Evolutionary conservation across 2,888 invertebrate genomes (phyloP), one percentile per base, ranked within the genome.

Genomic region (Vandiemenella viatica): DNA sequence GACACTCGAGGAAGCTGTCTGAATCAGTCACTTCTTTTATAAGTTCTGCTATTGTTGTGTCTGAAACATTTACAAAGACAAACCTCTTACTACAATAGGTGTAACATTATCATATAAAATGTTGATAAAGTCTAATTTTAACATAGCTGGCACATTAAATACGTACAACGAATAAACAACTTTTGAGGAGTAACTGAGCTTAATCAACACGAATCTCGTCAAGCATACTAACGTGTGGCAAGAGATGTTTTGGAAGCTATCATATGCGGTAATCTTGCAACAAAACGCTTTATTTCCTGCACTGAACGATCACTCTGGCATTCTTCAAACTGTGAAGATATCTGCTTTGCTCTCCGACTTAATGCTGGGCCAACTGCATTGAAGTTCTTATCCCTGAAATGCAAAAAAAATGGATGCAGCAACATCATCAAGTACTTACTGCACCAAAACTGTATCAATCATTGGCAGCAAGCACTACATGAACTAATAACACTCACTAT

Each of bases 231-330:
- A 75, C 75, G 76, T 55, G 67, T 71, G 22, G 85, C 82, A n/a
- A 91, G 70, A 1, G 89, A 88, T 61, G 85, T 81, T 61, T 92
- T 91, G 55, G 84, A 82, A 17, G 82, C 83, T 60, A 93, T 70
- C 70, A 96, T 77, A 58, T 85, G 83, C 0, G 93, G 93, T 55
- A 96, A 70, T 46, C 84, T 80, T 26, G 88, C 82, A 3, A 96
- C 95, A 65, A 93, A 91, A 61, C 86, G 80, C 63, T 91, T 92
- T 69, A 96, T 89, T 67, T 95, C 92, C 59, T 88, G 87, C n/a
- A 97, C 85, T 0, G 91, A 83, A 64, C 87, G 89, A 48, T 89
- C 85, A 44, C 77, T 77, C 62, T 88, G 84, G 21, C 83, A 76
- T 61, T 91, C 88, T 65, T 90, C 82, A 62, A 90, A 75, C 62